phyloP scores from a whole-genome alignment of 1,140 invertebrate genomes.

The Nymphalis io region DNA sequence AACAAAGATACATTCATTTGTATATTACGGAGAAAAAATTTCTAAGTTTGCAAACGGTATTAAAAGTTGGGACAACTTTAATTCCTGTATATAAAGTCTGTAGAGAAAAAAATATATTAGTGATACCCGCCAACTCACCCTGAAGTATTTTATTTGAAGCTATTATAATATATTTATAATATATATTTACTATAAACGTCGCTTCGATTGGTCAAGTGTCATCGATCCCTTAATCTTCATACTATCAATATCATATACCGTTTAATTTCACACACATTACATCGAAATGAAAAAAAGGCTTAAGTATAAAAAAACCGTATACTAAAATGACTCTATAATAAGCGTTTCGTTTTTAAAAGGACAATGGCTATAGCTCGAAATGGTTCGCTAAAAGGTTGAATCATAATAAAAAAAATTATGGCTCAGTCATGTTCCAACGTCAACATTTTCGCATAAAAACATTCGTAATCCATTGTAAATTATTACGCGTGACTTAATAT shows the following conservation, averaged over 20 bases:
- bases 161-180: too few relatives aligned
- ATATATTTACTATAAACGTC: too few relatives aligned
- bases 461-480: constrained; percentile 46
- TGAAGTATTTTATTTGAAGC: too few relatives aligned
- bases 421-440: constrained; percentile 41
- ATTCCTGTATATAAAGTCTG: too few relatives aligned
- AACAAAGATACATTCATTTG: too few relatives aligned
- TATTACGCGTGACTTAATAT: constrained; percentile 49
- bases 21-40: too few relatives aligned
- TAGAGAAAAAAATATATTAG: too few relatives aligned
- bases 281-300: background rate
- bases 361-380: constrained; percentile 23
- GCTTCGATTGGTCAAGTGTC: too few relatives aligned
- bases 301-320: background rate
- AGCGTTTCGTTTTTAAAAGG: constrained; percentile 24
- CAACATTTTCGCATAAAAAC: constrained; percentile 43
- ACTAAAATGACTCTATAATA: constrained; percentile 19
- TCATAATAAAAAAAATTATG: constrained; percentile 37
- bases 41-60: too few relatives aligned
- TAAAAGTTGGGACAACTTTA: too few relatives aligned
- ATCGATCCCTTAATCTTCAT: too few relatives aligned
- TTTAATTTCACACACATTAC: background rate
- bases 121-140: too few relatives aligned
- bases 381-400: constrained; percentile 22
- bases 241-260: background rate